Evolutionary conservation across 1,140 invertebrate genomes (phyloP).

Genomic region (Harpegnathos saltator): DNA sequence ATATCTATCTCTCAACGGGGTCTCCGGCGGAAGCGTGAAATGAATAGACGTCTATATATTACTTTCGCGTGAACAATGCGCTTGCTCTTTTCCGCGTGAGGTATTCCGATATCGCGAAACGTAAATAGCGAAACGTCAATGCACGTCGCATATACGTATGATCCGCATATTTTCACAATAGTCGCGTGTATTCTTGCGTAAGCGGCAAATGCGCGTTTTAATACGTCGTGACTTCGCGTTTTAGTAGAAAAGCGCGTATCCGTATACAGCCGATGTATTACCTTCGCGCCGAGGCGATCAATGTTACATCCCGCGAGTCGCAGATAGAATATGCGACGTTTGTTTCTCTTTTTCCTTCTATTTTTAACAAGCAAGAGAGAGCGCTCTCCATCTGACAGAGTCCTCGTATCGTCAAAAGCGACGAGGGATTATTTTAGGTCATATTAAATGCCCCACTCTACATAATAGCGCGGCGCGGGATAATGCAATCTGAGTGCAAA

Average conservation of each 20-base stretch:
- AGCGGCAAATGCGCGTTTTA: slow-evolving; percentile 23
- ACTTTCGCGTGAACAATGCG: slow-evolving; percentile 40
- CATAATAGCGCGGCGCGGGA: background rate
- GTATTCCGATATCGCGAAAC: slow-evolving; percentile 23
- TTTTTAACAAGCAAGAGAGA: background rate
- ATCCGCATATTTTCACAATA: slow-evolving; percentile 29
- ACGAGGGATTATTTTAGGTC: no score
- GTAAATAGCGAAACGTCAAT: slow-evolving; percentile 47
- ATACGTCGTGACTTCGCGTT: background rate
- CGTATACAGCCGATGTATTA: background rate
- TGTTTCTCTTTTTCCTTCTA: background rate
- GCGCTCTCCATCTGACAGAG: no score
- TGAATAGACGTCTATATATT: slow-evolving; percentile 54
- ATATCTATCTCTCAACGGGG: slow-evolving; percentile 43
- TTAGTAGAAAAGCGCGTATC: background rate
- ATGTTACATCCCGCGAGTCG: background rate
- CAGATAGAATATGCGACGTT: no score
- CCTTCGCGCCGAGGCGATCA: background rate
- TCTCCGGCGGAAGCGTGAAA: slow-evolving; percentile 34
- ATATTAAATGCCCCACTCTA: no score
- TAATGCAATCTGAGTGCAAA: background rate
- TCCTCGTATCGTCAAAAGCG: no score
- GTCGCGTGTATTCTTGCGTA: background rate
- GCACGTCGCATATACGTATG: slow-evolving; percentile 28
- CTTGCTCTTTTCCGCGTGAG: slow-evolving; percentile 3